phyloP scores from a whole-genome alignment of 2,888 invertebrate genomes.

The Leuctra nigra region DNA sequence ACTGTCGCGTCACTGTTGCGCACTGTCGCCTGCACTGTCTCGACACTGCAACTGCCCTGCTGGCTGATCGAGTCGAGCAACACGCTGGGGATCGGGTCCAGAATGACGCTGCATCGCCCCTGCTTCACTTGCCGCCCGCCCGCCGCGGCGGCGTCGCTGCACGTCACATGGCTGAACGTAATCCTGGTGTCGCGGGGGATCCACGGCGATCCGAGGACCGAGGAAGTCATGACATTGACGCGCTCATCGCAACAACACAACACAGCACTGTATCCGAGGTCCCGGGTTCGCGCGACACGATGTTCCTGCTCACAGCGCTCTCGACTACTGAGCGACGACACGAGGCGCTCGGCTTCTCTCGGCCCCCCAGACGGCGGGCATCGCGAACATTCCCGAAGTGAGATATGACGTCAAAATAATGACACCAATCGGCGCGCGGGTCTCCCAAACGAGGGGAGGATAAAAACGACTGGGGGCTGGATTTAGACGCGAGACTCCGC shows the following conservation, averaged over 20 bases:
- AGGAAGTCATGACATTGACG: no score
- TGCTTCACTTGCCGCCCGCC: slow-evolving; percentile 37
- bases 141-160: slow-evolving; percentile 33
- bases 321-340: slow-evolving; percentile 28
- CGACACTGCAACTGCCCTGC: slow-evolving; percentile 20
- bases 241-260: no score
- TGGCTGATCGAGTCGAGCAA: slow-evolving; percentile 28
- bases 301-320: background rate
- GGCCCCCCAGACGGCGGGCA: slow-evolving; percentile 13
- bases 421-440: slow-evolving; percentile 22
- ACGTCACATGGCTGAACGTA: slow-evolving; percentile 27
- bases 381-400: slow-evolving; percentile 21
- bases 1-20: slow-evolving; percentile 15
- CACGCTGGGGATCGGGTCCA: slow-evolving; percentile 27
- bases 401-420: slow-evolving; percentile 24
- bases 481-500: slow-evolving; percentile 17
- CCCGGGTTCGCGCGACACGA: no score
- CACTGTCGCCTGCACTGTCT: slow-evolving; percentile 19
- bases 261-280: no score
- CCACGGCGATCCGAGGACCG: background rate
- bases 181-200: background rate
- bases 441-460: slow-evolving; percentile 24
- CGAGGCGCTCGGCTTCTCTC: slow-evolving; percentile 26
- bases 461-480: slow-evolving; percentile 24
- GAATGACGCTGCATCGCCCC: slow-evolving; percentile 27